A percentile compares a stretch with the other conserved stretches of the same genome.
These are phyloP conservation scores for Melanitta fusca DNA, from an alignment of 2,797 vertebrate genomes.

Conservation along the genomic window DNA sequence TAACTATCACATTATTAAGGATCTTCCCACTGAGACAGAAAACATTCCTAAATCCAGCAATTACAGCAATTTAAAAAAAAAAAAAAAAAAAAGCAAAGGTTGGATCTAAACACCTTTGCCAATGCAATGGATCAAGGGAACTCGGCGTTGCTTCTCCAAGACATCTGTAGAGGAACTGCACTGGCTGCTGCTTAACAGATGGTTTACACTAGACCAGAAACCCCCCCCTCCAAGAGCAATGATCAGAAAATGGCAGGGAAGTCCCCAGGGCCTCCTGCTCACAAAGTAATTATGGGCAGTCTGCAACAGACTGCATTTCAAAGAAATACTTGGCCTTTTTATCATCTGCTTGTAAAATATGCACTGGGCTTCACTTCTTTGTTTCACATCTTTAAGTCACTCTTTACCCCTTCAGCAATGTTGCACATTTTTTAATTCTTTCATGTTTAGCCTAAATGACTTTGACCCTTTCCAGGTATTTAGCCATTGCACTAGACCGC, in stretches of 20 bases:
- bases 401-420: background rate
- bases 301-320: background rate
- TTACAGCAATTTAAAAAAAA: background rate
- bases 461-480: background rate
- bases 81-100: background rate
- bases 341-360: background rate
- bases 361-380: background rate
- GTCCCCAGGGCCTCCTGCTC: background rate
- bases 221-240: background rate
- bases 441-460: background rate
- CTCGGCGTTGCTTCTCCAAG: accelerated
- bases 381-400: background rate
- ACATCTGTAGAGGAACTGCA: background rate
- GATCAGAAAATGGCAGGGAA: background rate
- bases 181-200: background rate
- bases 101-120: background rate
- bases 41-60: background rate
- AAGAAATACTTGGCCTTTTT: background rate
- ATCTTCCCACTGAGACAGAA: background rate
- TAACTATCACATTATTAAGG: background rate
- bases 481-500: background rate
- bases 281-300: background rate
- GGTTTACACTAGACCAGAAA: background rate
- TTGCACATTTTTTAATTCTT: accelerated
- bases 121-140: background rate